Percentiles rank a stretch among this genome's conserved stretches.
Evolutionary conservation across 2,888 invertebrate species (phyloP).

Genomic region (Geophilus truncorum): DNA sequence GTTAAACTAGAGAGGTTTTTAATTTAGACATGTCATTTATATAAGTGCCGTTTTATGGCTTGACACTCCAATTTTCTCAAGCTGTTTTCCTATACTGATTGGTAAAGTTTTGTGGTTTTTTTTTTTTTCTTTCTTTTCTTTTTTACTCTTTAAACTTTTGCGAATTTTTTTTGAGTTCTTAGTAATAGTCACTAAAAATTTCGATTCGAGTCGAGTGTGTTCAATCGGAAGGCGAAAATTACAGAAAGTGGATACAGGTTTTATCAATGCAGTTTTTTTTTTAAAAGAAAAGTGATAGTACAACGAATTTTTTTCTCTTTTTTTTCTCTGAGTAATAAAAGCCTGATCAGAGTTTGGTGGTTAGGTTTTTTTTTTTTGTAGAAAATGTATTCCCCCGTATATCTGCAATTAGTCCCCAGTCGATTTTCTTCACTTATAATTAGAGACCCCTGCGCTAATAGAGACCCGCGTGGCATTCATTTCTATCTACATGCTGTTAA

Average conservation of each 20-base stretch:
- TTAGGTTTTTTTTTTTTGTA: too few species aligned
- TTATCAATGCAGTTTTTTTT: too few species aligned
- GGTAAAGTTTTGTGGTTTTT: not conserved
- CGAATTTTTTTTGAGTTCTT: not conserved
- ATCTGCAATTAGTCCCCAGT: too few species aligned
- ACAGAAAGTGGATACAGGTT: not conserved
- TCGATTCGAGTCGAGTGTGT: not conserved
- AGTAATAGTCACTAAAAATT: not conserved
- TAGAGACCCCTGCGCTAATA: too few species aligned
- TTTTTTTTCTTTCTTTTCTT: not conserved
- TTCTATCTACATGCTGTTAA: too few species aligned
- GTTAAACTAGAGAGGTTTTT: not conserved
- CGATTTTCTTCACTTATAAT: too few species aligned
- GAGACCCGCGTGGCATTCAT: too few species aligned
- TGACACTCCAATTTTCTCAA: not conserved
- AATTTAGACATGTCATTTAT: not conserved
- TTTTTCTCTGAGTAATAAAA: too few species aligned
- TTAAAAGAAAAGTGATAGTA: too few species aligned
- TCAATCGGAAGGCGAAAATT: not conserved
- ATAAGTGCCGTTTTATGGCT: not conserved
- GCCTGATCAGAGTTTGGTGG: too few species aligned
- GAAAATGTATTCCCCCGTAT: too few species aligned
- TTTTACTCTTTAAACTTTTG: not conserved
- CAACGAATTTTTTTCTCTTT: too few species aligned
- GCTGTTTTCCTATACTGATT: not conserved